Base-by-base conservation (phyloP, 2,888 invertebrate species). In the Ornithoptera priamus region DNA sequence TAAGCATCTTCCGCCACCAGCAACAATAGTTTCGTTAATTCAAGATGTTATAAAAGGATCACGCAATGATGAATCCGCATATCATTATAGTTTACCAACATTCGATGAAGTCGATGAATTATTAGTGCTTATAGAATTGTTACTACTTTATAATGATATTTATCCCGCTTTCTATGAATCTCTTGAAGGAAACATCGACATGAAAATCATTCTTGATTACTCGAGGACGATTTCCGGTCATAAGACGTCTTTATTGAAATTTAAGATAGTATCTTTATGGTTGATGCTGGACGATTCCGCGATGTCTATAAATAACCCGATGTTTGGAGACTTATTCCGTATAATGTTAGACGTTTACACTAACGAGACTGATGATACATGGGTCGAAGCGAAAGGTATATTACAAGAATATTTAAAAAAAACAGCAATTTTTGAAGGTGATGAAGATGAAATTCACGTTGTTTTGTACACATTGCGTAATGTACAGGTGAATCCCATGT, bases 351-450 rank as follows among this genome's bases (percentile, higher is more conserved):
- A 93, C 75, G 93, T 94, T 2, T 94, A 93, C 71, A 87, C 86
- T 69, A 85, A 80, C 39, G 85, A 88, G 0, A 80, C 80, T 46
- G 86, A 85, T 57, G 75, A 81, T 36, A 88, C 87, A n/a, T 91
- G 91, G 81, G 76, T 86, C 0, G 94, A 94, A 81, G 93, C 94
- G 5, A 94, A 93, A 69, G 84, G 86, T 63, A 91, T 94, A 4
- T 82, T 96, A 39, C 85, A 85, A 62, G 88, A 86, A 64, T 92
- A 96, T 70, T 93, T 97, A 39, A 92, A 89, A 75, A 94, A 93
- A 70, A 94, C 95, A 0, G 92, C 93, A 7, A 89, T 96, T 73
- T 96, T 96, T 80, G 94, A 95, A 78, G 93, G 93, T 24, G 94
- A 94, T 73, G 89, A 90, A 72, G 88, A 93, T 69, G 96, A 97